Evolutionary conservation across 1,140 invertebrate genomes (phyloP).

Genomic region (Drosophila albomicans): DNA sequence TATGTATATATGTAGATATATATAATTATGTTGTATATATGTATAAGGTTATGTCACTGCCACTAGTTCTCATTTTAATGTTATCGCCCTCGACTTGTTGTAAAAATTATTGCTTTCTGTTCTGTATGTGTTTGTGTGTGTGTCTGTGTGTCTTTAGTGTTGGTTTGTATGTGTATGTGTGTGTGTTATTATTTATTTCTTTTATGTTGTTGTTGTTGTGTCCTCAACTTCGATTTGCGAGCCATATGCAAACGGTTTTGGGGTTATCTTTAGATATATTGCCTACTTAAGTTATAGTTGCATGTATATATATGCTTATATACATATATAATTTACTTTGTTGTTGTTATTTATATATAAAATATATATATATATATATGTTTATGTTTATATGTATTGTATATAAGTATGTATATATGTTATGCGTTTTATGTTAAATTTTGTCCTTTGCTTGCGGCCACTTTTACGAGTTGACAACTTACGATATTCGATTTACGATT

Average conservation of each 20-base stretch:
- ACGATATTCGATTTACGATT: conserved; percentile 24
- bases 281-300: conserved; percentile 78
- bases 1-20: conserved; percentile 33
- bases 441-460: conserved; percentile 48
- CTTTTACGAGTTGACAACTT: conserved; percentile 49
- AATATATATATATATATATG: conserved; percentile 74
- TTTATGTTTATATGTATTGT: conserved; percentile 55
- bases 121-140: conserved; percentile 47
- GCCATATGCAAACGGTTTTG: conserved; percentile 72
- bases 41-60: conserved; percentile 73
- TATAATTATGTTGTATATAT: conserved; percentile 31
- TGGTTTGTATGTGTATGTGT: conserved; percentile 38
- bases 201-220: conserved; percentile 42
- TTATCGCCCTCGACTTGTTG: conserved; percentile 45
- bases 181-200: conserved; percentile 13
- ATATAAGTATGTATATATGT: conserved; percentile 51
- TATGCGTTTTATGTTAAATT: conserved; percentile 62
- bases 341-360: conserved; percentile 62
- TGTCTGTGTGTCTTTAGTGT: conserved; percentile 8
- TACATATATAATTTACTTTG: conserved; percentile 49
- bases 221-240: conserved; percentile 71
- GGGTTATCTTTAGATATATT: conserved; percentile 74
- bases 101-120: conserved; percentile 82
- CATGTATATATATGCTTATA: conserved; percentile 72
- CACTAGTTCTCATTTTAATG: conserved; percentile 58